Percentiles rank a stretch among this genome's conserved stretches.
These are phyloP conservation scores for Oryctes rhinoceros DNA, from an alignment of 1,140 invertebrate species.

Conservation along the genomic window DNA sequence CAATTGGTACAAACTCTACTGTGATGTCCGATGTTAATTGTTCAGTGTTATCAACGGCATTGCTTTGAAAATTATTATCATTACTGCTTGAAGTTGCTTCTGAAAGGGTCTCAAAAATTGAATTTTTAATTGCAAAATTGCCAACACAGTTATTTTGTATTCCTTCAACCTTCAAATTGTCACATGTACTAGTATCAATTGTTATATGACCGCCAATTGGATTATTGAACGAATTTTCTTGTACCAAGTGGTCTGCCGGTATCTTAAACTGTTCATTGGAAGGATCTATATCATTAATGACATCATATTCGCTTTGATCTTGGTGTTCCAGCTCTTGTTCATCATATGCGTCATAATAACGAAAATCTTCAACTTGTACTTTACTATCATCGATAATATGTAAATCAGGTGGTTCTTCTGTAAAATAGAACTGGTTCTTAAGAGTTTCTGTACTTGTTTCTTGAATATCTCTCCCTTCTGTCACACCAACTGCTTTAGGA, in stretches of 20 bases:
- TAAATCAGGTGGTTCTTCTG: slow-evolving; percentile 30
- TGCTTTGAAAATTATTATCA: not conserved
- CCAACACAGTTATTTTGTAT: not conserved
- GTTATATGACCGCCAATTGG: not conserved
- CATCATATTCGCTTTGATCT: slow-evolving; percentile 1
- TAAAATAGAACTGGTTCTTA: not conserved
- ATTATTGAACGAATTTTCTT: not conserved
- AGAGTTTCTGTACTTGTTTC: not conserved
- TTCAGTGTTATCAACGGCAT: no score
- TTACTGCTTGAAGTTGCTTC: not conserved
- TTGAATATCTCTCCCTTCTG: not conserved
- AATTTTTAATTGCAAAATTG: not conserved
- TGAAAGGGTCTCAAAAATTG: not conserved
- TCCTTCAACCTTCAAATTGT: not conserved
- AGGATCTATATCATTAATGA: slow-evolving; percentile 7
- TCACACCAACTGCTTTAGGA: not conserved
- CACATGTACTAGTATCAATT: not conserved
- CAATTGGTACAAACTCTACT: no score
- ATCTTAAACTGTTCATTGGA: slow-evolving; percentile 37
- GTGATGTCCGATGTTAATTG: no score
- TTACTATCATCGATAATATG: slow-evolving; percentile 36
- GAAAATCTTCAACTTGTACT: slow-evolving; percentile 33
- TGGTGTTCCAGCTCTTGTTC: not conserved
- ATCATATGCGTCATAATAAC: slow-evolving; percentile 36
- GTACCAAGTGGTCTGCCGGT: not conserved